Evolutionary conservation across 1,140 invertebrate genomes (phyloP), one percentile per base, ranked within the genome.

Genomic region (Apis cerana): DNA sequence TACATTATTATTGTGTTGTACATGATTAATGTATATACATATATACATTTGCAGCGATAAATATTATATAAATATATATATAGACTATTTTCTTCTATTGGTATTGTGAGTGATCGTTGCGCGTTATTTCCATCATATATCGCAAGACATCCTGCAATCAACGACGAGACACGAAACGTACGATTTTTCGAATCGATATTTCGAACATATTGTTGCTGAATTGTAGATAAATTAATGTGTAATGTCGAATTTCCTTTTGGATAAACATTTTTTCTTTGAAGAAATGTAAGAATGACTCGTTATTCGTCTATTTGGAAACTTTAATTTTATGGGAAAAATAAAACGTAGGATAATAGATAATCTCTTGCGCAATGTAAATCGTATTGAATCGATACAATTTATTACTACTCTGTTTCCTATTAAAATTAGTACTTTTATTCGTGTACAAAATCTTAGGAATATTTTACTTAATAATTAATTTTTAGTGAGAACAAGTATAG

Each of bases 41-140:
- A 81, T 83, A 15, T 86, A 83, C 72, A 83, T 86, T 77, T 88
- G 82, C 75, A 75, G 83, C 87, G 84, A 89, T 89, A 89, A 90
- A 91, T 91, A 58, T 58, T 21, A 84, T 84, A 83, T 89, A 85
- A 87, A 89, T 88, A 80, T 84, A 89, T 86, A 90, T 91, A 92
- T 89, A 87, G 87, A 90, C 90, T 93, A 92, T 92, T 93, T 92
- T 93, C 90, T 93, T 93, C 91, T 91, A 92, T 92, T 80, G 86
- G 90, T 91, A 92, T 91, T 91, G 79, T 89, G 90, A 92, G 88
- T 90, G 90, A 90, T 83, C 90, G 85, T 78, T 91, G 89, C 81
- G 83, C 91, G 86, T 90, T 89, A 89, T 89, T 89, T 89, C 88
- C 87, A 87, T 89, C 67, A 72, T 84, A 85, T 76, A 85, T 76